Evolutionary conservation across 2,888 invertebrate genomes (phyloP).

Genomic region (Drosophila phalerata): DNA sequence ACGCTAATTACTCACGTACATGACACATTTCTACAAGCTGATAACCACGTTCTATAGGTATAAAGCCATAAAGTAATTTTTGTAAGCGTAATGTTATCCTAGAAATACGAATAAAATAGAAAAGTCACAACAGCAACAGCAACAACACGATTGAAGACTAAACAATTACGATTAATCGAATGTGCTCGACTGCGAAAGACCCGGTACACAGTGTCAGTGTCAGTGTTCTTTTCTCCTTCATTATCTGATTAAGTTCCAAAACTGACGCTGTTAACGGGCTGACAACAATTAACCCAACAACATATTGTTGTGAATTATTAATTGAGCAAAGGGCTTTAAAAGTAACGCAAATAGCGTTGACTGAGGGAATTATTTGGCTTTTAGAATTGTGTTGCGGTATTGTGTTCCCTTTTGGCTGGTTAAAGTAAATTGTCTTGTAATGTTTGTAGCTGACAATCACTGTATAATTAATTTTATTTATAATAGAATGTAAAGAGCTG

Average conservation of each 20-base stretch:
- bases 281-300: slow-evolving; percentile 7
- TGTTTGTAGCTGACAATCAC: slow-evolving; percentile 8
- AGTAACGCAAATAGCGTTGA: background rate
- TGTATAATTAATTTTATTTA: slow-evolving; percentile 13
- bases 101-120: slow-evolving; percentile 60
- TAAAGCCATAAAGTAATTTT: slow-evolving; percentile 83
- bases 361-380: background rate
- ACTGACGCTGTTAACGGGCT: background rate
- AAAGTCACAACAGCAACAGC: slow-evolving; percentile 23
- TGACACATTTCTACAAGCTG: slow-evolving; percentile 81
- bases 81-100: slow-evolving; percentile 82
- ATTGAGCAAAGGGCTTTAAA: slow-evolving; percentile 16
- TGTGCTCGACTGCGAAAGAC: background rate
- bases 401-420: background rate
- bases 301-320: slow-evolving; percentile 44
- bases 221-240: no score
- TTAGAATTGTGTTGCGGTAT: background rate
- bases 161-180: background rate
- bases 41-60: slow-evolving; percentile 82
- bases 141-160: slow-evolving; percentile 2
- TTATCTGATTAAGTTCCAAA: no score
- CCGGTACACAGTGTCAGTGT: background rate
- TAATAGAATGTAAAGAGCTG: background rate
- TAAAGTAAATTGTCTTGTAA: background rate
- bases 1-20: slow-evolving; percentile 77